phyloP scores from a whole-genome alignment of 1,140 invertebrate genomes.

The Diachasmimorpha longicaudata region DNA sequence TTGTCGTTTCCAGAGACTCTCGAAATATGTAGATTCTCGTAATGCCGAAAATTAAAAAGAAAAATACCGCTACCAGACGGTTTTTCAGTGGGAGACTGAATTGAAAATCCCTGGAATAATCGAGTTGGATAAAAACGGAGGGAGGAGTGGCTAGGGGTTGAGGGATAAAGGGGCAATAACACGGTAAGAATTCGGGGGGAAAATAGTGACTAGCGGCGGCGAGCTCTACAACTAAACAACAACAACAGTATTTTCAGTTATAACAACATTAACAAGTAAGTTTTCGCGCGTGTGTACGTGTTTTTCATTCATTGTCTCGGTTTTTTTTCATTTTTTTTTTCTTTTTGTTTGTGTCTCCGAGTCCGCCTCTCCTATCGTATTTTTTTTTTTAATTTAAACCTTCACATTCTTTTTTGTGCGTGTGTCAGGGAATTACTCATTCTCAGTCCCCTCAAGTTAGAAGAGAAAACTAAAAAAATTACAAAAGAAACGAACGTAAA shows the following conservation, averaged over 20 bases:
- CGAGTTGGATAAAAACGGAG: background rate
- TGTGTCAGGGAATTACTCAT: slow-evolving; percentile 24
- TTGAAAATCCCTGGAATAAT: background rate
- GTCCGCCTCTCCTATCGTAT: slow-evolving; percentile 22
- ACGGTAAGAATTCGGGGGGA: slow-evolving; percentile 13
- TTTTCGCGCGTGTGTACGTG: slow-evolving; percentile 51
- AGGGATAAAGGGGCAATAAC: slow-evolving; percentile 13
- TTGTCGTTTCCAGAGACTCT: background rate
- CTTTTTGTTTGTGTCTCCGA: slow-evolving; percentile 8
- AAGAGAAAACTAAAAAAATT: background rate
- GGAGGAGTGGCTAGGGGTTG: background rate
- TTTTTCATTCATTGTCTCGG: slow-evolving; percentile 22
- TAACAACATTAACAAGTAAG: slow-evolving; percentile 65
- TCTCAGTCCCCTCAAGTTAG: slow-evolving; percentile 8
- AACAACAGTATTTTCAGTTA: slow-evolving; percentile 65
- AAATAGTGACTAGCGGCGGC: slow-evolving; percentile 63
- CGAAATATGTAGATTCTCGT: background rate
- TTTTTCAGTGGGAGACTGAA: background rate
- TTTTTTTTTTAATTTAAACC: slow-evolving; percentile 11
- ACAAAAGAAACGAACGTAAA: slow-evolving; percentile 7
- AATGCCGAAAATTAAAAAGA: background rate
- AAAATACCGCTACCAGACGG: background rate
- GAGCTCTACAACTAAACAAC: slow-evolving; percentile 65
- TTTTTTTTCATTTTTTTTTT: background rate
- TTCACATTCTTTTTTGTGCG: slow-evolving; percentile 22